A percentile compares a stretch with the other conserved stretches of the same genome.
These are phyloP conservation scores for Drosophila kikkawai DNA, from an alignment of 1,140 invertebrate species.

Conservation along the genomic window DNA sequence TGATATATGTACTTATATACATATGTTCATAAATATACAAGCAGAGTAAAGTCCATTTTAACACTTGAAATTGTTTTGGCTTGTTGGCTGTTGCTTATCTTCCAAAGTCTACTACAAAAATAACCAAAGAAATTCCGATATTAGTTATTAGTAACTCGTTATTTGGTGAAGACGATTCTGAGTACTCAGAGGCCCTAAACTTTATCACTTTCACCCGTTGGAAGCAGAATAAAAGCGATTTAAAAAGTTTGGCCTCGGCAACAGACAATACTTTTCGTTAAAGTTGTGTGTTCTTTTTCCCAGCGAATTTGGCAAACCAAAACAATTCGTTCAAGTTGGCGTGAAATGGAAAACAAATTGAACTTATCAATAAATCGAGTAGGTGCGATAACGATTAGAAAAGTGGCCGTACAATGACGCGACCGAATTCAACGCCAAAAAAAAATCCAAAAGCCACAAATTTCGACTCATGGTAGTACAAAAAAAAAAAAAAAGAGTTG, in stretches of 20 bases:
- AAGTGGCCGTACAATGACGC: slow-evolving; percentile 42
- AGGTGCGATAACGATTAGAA: slow-evolving; percentile 72
- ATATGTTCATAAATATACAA: not conserved
- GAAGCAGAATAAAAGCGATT: not conserved
- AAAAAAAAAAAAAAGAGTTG: not conserved
- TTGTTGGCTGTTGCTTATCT: slow-evolving; percentile 20
- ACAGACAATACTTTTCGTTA: slow-evolving; percentile 7
- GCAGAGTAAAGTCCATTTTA: slow-evolving; percentile 33
- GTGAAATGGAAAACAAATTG: slow-evolving; percentile 82
- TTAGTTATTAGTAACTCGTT: slow-evolving; percentile 15
- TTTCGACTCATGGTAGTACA: slow-evolving; percentile 9
- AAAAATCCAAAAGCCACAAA: slow-evolving; percentile 8
- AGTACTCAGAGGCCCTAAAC: not conserved
- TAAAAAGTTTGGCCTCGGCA: slow-evolving; percentile 12
- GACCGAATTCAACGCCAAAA: slow-evolving; percentile 18
- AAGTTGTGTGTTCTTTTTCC: slow-evolving; percentile 30
- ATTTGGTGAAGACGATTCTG: not conserved
- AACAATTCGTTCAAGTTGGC: slow-evolving; percentile 74
- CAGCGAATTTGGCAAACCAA: slow-evolving; percentile 49
- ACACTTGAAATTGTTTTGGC: slow-evolving; percentile 1
- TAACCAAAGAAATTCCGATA: slow-evolving; percentile 1
- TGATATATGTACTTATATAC: not conserved
- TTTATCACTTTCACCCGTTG: slow-evolving; percentile 13
- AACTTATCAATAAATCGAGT: slow-evolving; percentile 78
- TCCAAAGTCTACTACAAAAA: slow-evolving; percentile 5